phyloP scores from a whole-genome alignment of 2,797 vertebrate species.

The Melanotaenia trifasciata region DNA sequence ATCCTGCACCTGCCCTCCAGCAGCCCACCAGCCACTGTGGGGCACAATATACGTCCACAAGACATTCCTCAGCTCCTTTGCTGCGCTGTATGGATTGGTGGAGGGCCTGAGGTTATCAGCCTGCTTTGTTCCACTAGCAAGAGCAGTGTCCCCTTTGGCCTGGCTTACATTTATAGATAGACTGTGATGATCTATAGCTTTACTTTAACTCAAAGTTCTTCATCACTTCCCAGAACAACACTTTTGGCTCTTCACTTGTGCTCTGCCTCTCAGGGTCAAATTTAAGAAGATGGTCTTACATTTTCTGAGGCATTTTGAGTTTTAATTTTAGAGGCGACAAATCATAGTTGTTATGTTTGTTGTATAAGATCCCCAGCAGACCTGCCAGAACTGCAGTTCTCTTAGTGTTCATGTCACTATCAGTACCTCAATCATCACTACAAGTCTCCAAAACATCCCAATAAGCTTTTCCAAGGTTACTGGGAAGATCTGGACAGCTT shows the following conservation, averaged over 20 bases:
- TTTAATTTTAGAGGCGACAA: not conserved
- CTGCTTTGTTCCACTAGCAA: constrained; percentile 8
- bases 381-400: not conserved
- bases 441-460: not conserved
- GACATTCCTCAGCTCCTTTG: constrained; percentile 5
- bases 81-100: constrained; percentile 8
- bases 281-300: not conserved
- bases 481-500: constrained; percentile 8
- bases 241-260: not conserved
- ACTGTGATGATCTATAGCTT: not conserved
- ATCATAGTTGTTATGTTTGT: not conserved
- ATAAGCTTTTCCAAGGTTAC: not conserved
- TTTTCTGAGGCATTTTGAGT: not conserved
- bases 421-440: not conserved
- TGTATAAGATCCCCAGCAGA: not conserved
- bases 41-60: not conserved
- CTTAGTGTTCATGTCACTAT: not conserved
- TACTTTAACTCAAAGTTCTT: not conserved
- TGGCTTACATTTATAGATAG: constrained; percentile 9
- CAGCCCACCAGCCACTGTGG: constrained; percentile 11
- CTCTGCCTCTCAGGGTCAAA: not conserved
- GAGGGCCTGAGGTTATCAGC: not conserved
- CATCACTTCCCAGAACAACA: constrained; percentile 2
- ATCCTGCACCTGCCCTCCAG: constrained; percentile 28
- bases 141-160: constrained; percentile 1